Percentiles rank a stretch among this genome's conserved stretches.
Evolutionary conservation across 1,140 invertebrate genomes (phyloP).

Genomic region (Asbolus verrucosus): DNA sequence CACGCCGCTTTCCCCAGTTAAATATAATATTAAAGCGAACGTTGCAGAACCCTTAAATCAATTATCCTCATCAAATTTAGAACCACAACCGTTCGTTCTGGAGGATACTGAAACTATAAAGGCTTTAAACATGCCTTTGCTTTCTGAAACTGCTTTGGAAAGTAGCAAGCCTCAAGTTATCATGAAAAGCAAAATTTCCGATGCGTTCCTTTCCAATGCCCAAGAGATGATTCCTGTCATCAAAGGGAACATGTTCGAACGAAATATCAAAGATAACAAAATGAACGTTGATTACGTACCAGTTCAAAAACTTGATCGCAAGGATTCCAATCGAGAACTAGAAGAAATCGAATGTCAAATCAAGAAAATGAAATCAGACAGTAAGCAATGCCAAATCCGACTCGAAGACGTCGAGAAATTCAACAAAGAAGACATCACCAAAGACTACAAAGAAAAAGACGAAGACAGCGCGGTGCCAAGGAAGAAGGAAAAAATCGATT

Average conservation of each 20-base stretch:
- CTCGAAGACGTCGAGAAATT: conserved; percentile 62
- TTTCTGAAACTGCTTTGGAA: conserved; percentile 34
- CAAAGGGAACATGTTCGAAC: conserved; percentile 42
- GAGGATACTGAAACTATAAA: conserved; percentile 48
- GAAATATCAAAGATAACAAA: conserved; percentile 45
- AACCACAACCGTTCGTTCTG: conserved; percentile 39
- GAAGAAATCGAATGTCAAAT: conserved; percentile 58
- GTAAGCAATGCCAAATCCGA: conserved; percentile 43
- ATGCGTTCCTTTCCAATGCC: conserved; percentile 69
- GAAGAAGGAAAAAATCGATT: conserved; percentile 66
- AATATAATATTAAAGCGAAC: conserved; percentile 60
- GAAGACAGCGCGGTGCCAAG: conserved; percentile 62
- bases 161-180: neutral
- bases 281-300: neutral
- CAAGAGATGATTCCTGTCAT: conserved; percentile 53
- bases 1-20: conserved; percentile 53
- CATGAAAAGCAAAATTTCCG: conserved; percentile 64
- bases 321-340: conserved; percentile 59
- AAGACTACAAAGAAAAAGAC: conserved; percentile 62
- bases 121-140: conserved; percentile 35
- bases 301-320: conserved; percentile 11
- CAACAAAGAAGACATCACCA: conserved; percentile 63
- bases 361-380: conserved; percentile 55
- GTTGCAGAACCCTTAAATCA: conserved; percentile 59
- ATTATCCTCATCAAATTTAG: conserved; percentile 38